phyloP scores from a whole-genome alignment of 2,113 vertebrate genomes.

The Scopus umbretta region DNA sequence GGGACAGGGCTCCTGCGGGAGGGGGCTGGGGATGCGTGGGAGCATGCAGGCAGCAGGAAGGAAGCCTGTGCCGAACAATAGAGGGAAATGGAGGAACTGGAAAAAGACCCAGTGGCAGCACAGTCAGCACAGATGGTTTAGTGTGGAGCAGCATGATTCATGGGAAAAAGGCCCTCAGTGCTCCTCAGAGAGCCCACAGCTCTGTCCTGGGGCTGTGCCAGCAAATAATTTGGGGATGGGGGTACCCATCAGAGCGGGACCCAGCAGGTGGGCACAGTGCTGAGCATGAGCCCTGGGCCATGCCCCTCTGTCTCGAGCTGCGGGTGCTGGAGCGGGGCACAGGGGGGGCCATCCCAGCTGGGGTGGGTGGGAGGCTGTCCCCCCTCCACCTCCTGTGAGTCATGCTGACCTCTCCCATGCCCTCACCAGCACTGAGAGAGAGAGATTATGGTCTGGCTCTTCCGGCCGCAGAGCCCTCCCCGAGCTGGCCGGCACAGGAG shows the following conservation, averaged over 20 bases:
- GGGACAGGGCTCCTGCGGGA: neutral
- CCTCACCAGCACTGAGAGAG: neutral
- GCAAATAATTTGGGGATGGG: neutral
- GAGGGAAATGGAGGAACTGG: constrained; percentile 78
- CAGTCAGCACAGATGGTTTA: constrained; percentile 49
- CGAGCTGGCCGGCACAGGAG: neutral
- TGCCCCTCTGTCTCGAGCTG: fast-evolving
- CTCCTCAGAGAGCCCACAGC: neutral
- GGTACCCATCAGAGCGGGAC: fast-evolving
- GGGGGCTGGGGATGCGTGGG: constrained; percentile 50
- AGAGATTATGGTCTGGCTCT: constrained; percentile 33
- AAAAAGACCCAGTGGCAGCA: constrained; percentile 32
- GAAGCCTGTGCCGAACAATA: constrained; percentile 76
- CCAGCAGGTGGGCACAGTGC: fast-evolving
- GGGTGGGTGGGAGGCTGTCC: neutral
- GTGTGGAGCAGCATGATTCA: constrained; percentile 23
- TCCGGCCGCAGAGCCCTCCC: constrained; percentile 41
- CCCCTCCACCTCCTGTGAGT: neutral
- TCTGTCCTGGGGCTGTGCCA: neutral
- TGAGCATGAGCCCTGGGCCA: fast-evolving
- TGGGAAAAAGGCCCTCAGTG: constrained; percentile 9
- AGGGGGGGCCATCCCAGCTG: neutral
- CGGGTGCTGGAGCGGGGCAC: neutral
- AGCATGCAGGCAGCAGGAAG: constrained; percentile 71
- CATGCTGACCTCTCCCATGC: constrained; percentile 69